phyloP scores from a whole-genome alignment of 1,140 invertebrate species.

The Theocolax elegans region DNA sequence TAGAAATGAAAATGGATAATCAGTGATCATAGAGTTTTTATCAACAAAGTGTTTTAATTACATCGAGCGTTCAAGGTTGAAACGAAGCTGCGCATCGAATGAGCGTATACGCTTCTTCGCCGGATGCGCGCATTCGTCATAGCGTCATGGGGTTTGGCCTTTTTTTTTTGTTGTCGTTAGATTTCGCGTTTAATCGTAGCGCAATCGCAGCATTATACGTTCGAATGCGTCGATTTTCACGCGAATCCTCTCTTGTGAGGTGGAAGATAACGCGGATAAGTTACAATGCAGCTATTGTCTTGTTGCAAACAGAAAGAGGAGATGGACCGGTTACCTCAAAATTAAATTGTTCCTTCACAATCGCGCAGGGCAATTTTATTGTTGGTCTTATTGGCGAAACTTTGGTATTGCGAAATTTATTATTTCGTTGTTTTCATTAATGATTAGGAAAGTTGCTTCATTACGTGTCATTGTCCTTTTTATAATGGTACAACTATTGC shows the following conservation, averaged over 20 bases:
- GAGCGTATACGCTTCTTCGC: background rate
- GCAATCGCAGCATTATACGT: slow-evolving; percentile 5
- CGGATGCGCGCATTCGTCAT: slow-evolving; percentile 35
- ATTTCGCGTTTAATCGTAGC: slow-evolving; percentile 10
- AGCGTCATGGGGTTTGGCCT: background rate
- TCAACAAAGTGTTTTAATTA: slow-evolving; percentile 22
- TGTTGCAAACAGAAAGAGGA: background rate
- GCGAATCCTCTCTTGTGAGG: too few species aligned
- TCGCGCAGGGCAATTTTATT: slow-evolving; percentile 8
- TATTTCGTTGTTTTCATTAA: too few species aligned
- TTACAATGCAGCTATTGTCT: background rate
- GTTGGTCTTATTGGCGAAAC: slow-evolving; percentile 2
- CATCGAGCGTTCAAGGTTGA: slow-evolving; percentile 18
- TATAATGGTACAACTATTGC: too few species aligned
- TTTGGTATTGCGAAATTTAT: background rate
- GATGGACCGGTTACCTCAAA: background rate
- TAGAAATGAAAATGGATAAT: too few species aligned
- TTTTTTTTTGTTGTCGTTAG: background rate
- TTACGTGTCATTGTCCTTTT: too few species aligned
- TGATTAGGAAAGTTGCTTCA: too few species aligned
- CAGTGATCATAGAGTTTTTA: slow-evolving; percentile 8
- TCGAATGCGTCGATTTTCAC: background rate
- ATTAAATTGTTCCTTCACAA: slow-evolving; percentile 5
- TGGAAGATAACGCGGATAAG: too few species aligned
- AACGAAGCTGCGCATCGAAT: background rate